These are phyloP conservation scores for Loxodonta africana DNA, from an alignment of 2,113 vertebrate genomes.

Conservation along the genomic window DNA sequence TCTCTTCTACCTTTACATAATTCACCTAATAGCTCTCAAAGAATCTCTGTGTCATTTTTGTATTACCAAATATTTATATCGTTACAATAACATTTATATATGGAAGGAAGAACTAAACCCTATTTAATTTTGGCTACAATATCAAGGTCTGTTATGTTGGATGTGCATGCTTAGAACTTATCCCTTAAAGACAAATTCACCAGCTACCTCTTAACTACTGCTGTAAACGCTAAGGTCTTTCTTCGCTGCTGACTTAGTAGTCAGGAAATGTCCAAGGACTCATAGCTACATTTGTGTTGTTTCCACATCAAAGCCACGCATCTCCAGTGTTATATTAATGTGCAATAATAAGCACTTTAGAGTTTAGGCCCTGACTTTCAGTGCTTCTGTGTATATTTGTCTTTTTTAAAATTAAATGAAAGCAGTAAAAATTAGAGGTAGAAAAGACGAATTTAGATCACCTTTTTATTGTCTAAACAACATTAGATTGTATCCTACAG, in stretches of 20 bases:
- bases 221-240: not conserved
- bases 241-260: not conserved
- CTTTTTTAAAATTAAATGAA: constrained; percentile 61
- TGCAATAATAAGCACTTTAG: not conserved
- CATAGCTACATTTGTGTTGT: not conserved
- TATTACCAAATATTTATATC: not conserved
- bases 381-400: constrained; percentile 38
- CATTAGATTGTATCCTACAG: constrained; percentile 50
- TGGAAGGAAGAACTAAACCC: not conserved
- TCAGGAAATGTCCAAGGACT: not conserved
- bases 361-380: not conserved
- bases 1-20: not conserved
- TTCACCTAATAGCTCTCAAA: constrained; percentile 5
- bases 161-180: not conserved
- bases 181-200: not conserved
- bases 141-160: not conserved
- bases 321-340: not conserved
- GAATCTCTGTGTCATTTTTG: not conserved
- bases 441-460: constrained; percentile 24
- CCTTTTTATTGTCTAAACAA: constrained; percentile 45
- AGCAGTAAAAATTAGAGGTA: constrained; percentile 54
- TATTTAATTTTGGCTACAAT: not conserved
- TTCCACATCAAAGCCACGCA: not conserved
- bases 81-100: not conserved
- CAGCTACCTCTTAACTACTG: not conserved